Conservation (phyloP, 2,113 vertebrate species). For the Misgurnus mizolepis region DNA sequence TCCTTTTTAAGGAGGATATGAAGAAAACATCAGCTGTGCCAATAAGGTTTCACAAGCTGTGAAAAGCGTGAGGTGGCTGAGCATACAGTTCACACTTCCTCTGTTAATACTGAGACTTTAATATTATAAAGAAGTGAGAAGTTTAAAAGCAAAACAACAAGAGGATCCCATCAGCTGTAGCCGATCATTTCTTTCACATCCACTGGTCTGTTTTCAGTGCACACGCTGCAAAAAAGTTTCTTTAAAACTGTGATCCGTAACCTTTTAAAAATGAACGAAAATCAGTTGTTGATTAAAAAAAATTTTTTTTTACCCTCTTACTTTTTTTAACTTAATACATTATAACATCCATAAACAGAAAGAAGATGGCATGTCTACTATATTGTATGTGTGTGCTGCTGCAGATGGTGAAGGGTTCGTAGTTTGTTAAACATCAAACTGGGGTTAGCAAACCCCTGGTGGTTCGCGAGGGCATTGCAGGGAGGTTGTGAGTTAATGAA, state of each 20-base stretch:
- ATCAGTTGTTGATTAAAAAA: no score
- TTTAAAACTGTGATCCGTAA: background rate
- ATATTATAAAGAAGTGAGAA: constrained; percentile 4
- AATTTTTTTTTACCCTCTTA: no score
- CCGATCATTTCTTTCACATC: background rate
- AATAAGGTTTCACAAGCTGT: constrained; percentile 28
- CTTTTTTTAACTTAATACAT: no score
- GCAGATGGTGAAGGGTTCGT: no score
- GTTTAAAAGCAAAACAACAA: constrained; percentile 5
- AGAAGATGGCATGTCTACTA: no score
- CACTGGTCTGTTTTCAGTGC: background rate
- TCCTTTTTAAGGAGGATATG: constrained; percentile 21
- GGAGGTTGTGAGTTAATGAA: no score
- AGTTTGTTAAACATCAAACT: no score
- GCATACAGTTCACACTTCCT: constrained; percentile 4
- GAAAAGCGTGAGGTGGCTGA: background rate
- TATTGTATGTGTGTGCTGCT: no score
- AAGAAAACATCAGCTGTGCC: constrained; percentile 4
- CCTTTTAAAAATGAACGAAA: no score
- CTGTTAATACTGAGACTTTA: background rate
- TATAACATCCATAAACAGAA: no score
- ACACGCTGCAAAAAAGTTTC: background rate
- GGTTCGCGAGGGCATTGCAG: no score
- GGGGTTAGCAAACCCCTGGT: no score
- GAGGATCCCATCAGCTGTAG: background rate